These are phyloP conservation scores for Conus ventricosus DNA, from an alignment of 1,140 invertebrate genomes.

Conservation along the genomic window DNA sequence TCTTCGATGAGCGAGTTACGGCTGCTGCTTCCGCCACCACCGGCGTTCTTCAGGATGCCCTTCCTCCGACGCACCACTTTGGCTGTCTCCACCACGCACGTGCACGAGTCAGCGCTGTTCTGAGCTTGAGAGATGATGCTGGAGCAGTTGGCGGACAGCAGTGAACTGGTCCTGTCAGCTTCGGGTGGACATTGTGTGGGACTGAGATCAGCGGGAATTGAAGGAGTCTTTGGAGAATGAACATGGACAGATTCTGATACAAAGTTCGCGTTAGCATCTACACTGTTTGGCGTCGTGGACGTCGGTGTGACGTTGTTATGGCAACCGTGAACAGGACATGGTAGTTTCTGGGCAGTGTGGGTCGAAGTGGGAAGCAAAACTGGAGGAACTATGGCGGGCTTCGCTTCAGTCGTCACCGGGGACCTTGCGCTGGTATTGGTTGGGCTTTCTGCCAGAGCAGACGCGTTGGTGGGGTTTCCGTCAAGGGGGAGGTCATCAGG, in stretches of 20 bases:
- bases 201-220: not conserved
- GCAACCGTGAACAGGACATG: not conserved
- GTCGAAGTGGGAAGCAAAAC: not conserved
- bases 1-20: conserved; percentile 43
- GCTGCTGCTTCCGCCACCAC: not conserved
- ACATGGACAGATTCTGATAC: not conserved
- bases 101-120: conserved; percentile 21
- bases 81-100: not conserved
- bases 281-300: not conserved
- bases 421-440: not conserved
- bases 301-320: not conserved
- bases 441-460: not conserved
- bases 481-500: not conserved
- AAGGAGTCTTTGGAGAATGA: not conserved
- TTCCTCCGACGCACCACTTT: conserved; percentile 54
- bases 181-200: not conserved
- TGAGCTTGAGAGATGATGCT: not conserved
- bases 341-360: not conserved
- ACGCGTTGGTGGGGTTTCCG: not conserved
- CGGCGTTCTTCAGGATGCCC: conserved; percentile 63
- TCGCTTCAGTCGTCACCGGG: not conserved
- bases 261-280: not conserved
- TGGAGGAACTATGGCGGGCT: not conserved
- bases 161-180: not conserved
- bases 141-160: not conserved